Base-by-base conservation (phyloP, 2,113 vertebrate genomes). In the Gymnogyps californianus region DNA sequence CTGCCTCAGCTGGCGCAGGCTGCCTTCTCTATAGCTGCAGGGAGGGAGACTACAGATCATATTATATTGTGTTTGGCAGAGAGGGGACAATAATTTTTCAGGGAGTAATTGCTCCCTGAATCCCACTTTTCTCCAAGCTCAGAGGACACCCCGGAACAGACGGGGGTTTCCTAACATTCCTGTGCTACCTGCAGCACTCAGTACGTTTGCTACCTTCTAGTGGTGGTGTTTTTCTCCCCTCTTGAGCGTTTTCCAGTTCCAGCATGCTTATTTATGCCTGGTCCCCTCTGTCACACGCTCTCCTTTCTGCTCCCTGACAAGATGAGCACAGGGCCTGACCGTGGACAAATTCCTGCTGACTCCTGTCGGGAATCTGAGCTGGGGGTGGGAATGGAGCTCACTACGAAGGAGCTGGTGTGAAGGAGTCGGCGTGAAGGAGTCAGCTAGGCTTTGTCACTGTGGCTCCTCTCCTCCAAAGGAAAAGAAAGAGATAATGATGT, bases 401-500 rank as follows among this genome's bases (percentile, higher is more conserved):
- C 64, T 62, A 58, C 3, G 40, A 93, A 88, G 79, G 55, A 90
- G 20, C 13, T 59, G 32, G 34, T 69, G 74, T 57, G 66, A 96
- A 83, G 72, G 51, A 94, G 51, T 62, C 42, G 38, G 38, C 8
- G 38, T 38, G 38, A 38, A 83, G 72, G 51, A 94, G 51, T 62
- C 42, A 79, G 64, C 47, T 61, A 77, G 89, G 94, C 46, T 95
- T 93, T 97, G 83, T 72, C 54, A 54, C 87, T n/a, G 49, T 74
- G 82, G 71, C 54, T 92, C 42, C 38, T 90, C 52, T 96, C n/a
- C 42, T 95, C 84, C 85, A 74, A 93, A 79, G 58, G 66, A 94
- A 83, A 55, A 64, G 49, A 49, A 92, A 94, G 79, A 97, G 82
- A 96, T 95, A 97, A 96, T 71, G 83, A 97, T 93, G 87, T 95